Conservation (phyloP, 2,797 vertebrate species). For the Pelodytes ibericus region DNA sequence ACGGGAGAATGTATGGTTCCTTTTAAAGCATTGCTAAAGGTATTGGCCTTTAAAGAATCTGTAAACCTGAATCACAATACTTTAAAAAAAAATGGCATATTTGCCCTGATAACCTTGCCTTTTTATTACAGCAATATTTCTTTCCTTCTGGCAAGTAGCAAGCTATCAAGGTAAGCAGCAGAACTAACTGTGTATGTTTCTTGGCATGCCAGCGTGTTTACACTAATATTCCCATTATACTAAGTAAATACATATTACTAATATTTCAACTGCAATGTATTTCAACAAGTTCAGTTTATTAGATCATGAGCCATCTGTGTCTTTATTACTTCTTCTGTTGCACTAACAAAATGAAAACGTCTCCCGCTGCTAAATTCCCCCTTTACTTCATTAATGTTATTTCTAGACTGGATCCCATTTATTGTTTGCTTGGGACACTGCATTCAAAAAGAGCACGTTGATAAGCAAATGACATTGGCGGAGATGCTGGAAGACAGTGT, state of each 20-base stretch:
- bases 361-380: slow-evolving; percentile 59
- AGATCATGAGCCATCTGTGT: slow-evolving; percentile 49
- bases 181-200: neutral
- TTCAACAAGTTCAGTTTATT: slow-evolving; percentile 51
- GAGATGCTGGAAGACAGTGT: slow-evolving; percentile 8
- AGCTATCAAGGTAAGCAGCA: too few species aligned
- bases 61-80: too few species aligned
- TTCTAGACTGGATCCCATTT: slow-evolving; percentile 58
- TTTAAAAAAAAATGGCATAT: neutral
- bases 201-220: neutral
- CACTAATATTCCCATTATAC: slow-evolving; percentile 5
- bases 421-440: slow-evolving; percentile 28
- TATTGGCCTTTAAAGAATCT: too few species aligned
- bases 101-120: neutral
- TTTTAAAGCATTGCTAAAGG: too few species aligned
- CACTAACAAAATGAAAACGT: slow-evolving; percentile 59
- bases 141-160: neutral
- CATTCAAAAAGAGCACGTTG: slow-evolving; percentile 26
- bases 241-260: neutral
- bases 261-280: slow-evolving; percentile 34
- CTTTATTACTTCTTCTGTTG: slow-evolving; percentile 55
- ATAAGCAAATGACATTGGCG: slow-evolving; percentile 41
- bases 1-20: too few species aligned
- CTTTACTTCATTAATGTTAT: slow-evolving; percentile 59
- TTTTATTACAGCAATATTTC: neutral